Evolutionary conservation across 1,140 invertebrate species (phyloP).

Genomic region (Hycleus phaleratus): DNA sequence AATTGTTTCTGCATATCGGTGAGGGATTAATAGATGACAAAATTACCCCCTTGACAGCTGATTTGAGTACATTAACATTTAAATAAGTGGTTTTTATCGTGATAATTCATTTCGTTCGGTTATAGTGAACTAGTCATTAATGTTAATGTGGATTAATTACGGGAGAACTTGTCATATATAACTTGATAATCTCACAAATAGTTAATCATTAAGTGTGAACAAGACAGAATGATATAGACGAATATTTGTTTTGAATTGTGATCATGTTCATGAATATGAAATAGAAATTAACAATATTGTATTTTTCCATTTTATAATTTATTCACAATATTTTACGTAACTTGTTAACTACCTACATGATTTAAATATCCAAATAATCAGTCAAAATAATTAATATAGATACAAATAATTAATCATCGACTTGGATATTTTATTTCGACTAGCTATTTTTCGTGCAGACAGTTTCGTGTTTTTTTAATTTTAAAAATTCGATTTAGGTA

Average conservation of each 20-base stretch:
- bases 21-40: no score
- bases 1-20: no score
- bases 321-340: constrained; percentile 7
- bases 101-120: constrained; percentile 9
- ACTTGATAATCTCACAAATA: constrained; percentile 13
- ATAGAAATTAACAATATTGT: constrained; percentile 1
- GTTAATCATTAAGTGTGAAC: background rate
- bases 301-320: constrained; percentile 5
- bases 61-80: constrained; percentile 15
- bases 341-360: background rate
- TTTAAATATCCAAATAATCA: background rate
- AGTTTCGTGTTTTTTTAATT: no score
- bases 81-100: constrained; percentile 13
- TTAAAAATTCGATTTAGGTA: no score
- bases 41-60: constrained; percentile 3
- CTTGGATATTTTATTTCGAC: no score
- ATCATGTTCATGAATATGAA: background rate
- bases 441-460: no score
- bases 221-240: no score
- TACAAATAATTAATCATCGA: background rate
- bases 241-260: no score
- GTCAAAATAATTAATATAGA: background rate
- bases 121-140: constrained; percentile 14
- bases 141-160: constrained; percentile 8
- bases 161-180: constrained; percentile 13